phyloP scores from a whole-genome alignment of 2,113 vertebrate genomes.

The Tenebrosternarchus preto region DNA sequence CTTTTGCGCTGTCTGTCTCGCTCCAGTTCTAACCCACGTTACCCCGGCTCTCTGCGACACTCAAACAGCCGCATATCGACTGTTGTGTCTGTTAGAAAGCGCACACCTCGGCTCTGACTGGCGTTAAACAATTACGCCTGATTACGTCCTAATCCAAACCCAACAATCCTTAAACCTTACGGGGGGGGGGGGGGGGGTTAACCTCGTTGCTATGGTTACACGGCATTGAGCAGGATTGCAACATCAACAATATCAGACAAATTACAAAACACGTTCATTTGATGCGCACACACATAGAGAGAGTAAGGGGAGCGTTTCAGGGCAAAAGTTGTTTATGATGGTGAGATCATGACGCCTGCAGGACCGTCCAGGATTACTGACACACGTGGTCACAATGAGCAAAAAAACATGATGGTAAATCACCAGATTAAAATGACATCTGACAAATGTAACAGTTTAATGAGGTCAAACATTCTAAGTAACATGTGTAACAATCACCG shows the following conservation, averaged over 20 bases:
- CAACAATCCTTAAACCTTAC: background rate
- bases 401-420: too few species aligned
- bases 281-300: too few species aligned
- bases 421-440: too few species aligned
- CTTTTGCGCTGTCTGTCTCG: background rate
- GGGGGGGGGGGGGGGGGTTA: background rate
- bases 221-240: background rate
- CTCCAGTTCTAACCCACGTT: too few species aligned
- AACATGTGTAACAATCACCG: too few species aligned
- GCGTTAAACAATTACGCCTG: background rate
- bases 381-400: too few species aligned
- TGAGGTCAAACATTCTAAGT: too few species aligned
- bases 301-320: background rate
- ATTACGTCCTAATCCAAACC: background rate
- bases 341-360: too few species aligned
- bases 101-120: background rate
- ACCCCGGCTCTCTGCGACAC: too few species aligned
- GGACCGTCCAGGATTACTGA: too few species aligned
- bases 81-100: background rate
- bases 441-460: too few species aligned
- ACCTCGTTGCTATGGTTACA: background rate
- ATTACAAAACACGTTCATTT: background rate
- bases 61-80: slow-evolving; percentile 23
- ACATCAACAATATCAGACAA: background rate
- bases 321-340: too few species aligned